These are phyloP conservation scores for Asteroscopus sphinx DNA, from an alignment of 2,888 invertebrate genomes.

Conservation along the genomic window DNA sequence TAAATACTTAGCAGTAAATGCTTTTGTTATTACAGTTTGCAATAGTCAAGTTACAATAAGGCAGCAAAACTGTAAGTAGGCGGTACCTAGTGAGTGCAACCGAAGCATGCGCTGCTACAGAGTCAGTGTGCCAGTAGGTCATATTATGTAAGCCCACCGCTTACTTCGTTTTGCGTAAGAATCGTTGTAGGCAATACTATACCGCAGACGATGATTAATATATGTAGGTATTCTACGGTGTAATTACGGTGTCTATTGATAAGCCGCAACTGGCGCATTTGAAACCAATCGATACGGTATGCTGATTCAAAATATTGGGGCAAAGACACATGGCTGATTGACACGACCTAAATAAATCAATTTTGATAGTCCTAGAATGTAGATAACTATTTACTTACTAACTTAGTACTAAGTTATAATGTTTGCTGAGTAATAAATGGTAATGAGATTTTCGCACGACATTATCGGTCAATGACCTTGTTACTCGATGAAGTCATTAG, in stretches of 20 bases:
- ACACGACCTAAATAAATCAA: neutral
- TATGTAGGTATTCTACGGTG: slow-evolving; percentile 53
- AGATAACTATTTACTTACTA: neutral
- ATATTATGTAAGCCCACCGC: slow-evolving; percentile 80
- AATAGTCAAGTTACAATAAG: slow-evolving; percentile 63
- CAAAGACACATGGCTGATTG: neutral
- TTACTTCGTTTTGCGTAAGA: slow-evolving; percentile 84
- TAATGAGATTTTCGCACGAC: slow-evolving; percentile 15
- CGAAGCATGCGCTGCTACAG: slow-evolving; percentile 70
- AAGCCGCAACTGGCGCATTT: slow-evolving; percentile 12
- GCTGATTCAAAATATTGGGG: slow-evolving; percentile 15
- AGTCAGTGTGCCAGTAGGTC: slow-evolving; percentile 87
- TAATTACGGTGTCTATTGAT: slow-evolving; percentile 41
- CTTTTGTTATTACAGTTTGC: slow-evolving; percentile 32
- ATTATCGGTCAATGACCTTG: slow-evolving; percentile 50
- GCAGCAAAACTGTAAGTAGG: slow-evolving; percentile 64
- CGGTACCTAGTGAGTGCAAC: slow-evolving; percentile 64
- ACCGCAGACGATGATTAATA: slow-evolving; percentile 68
- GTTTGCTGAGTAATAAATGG: neutral
- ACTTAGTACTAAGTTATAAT: neutral
- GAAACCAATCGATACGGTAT: slow-evolving; percentile 6
- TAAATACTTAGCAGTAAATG: slow-evolving; percentile 7
- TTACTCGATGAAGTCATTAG: slow-evolving; percentile 23
- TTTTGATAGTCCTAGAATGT: neutral
- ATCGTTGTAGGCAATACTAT: slow-evolving; percentile 74